Base-by-base conservation (phyloP, 2,888 invertebrate genomes). In the Campoplex capitator region DNA sequence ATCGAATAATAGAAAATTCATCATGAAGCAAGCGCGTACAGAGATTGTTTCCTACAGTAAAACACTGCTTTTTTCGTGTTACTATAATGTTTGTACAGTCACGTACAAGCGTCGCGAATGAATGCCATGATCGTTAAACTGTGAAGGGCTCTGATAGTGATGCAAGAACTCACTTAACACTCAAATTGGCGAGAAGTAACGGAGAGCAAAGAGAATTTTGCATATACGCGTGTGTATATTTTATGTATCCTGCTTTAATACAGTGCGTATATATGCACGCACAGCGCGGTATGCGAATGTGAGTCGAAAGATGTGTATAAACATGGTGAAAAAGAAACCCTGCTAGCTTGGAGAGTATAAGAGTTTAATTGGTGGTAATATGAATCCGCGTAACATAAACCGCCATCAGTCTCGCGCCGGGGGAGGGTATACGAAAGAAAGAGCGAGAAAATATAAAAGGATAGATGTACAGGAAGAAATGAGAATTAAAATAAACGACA, bases 291-390 rank as follows among this genome's bases (percentile, higher is more conserved):
- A 18, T 23, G 23, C 23, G 2, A 23, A n/a, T 68, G 32, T 84
- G 77, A 67, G 35, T 85, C 80, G 85, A 91, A 91, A 92, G 89
- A 90, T 91, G 91, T 91, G 91, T 90, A 91, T 90, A 90, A 91
- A 90, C 90, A 28, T 6, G 90, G 84, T 80, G 70, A 82, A 83
- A 85, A 71, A 84, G 86, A 88, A 56, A 71, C 42, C 71, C 32
- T 32, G 71, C 0, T 23, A 80, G 78, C 23, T 28, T 73, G 68
- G 88, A 6, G 68, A 3, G 91, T 91, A 92, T 92, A 91, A 90
- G 92, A 92, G 91, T 92, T 92, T 92, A 92, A 92, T 92, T 92
- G 92, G 92, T 91, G 91, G 92, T 92, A 92, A 92, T 92, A 92
- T 91, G 92, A 92, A 91, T 92, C 92, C 92, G 88, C 91, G 92